Percentiles rank a stretch among this genome's conserved stretches.
Evolutionary conservation across 2,797 vertebrate species (phyloP).

Genomic region (Odontamblyopus lacepedii): DNA sequence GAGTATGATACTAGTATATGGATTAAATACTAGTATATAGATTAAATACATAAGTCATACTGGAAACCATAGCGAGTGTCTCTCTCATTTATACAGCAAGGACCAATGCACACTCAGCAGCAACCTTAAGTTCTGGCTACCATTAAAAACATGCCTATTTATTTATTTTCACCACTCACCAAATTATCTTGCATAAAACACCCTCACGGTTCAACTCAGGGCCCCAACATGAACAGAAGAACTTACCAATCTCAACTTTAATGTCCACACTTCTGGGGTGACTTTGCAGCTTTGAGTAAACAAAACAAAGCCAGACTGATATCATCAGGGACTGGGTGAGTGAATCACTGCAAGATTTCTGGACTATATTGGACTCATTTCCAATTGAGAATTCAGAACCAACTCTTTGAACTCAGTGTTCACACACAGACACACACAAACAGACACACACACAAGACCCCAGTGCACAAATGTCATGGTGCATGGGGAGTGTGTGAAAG

Average conservation of each 20-base stretch:
- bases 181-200: not conserved
- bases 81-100: too few relatives aligned
- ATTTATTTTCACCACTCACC: not conserved
- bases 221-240: not conserved
- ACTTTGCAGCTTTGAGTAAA: conserved; percentile 5
- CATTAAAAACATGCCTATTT: not conserved
- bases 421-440: conserved; percentile 31
- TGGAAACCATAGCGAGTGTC: too few relatives aligned
- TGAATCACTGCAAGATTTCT: conserved; percentile 39
- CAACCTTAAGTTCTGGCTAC: too few relatives aligned
- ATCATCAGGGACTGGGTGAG: conserved; percentile 38
- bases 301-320: conserved; percentile 22
- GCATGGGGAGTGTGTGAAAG: conserved; percentile 35
- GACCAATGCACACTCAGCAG: too few relatives aligned
- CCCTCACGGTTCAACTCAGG: not conserved
- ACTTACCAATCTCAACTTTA: conserved; percentile 1
- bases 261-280: conserved; percentile 7
- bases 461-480: conserved; percentile 34
- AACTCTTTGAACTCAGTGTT: conserved; percentile 56
- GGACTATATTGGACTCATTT: conserved; percentile 50
- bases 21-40: too few relatives aligned
- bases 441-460: conserved; percentile 18
- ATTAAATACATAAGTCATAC: too few relatives aligned
- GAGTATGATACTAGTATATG: too few relatives aligned
- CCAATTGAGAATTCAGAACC: conserved; percentile 41